Base-by-base conservation (phyloP, 2,797 vertebrate species). In the Labroides dimidiatus region DNA sequence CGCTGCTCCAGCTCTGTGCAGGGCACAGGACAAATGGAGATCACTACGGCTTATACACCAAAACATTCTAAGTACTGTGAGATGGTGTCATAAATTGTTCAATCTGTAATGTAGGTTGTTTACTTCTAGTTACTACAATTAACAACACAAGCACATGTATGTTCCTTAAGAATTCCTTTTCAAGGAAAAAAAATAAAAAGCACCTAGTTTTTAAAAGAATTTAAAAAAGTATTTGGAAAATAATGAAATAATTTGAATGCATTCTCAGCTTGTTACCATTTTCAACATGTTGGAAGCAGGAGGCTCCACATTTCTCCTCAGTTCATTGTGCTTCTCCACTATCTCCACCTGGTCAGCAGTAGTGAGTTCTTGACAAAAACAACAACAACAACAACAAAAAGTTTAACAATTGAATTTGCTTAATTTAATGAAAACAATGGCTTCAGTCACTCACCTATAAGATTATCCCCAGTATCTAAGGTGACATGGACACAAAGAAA, bases 201-300 rank as follows among this genome's bases (percentile, higher is more conserved):
- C 6, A 27, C 24, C 3, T 27, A 27, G 24, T 3, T 27, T 27
- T 27, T 27, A 27, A 27, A 27, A 50, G 27, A 24, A 6, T n/a
- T 44, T n/a, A n/a, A n/a, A n/a, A n/a, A n/a, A n/a, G n/a, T n/a
- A n/a, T n/a, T n/a, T n/a, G n/a, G 24, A 13, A n/a, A 47, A 37
- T 30, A 13, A 20, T 20, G 3, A 50, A 36, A 23, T 30, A 2
- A 10, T 52, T 19, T 37, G n/a, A 16, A 30, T 52, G 16, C 24
- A 52, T n/a, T 30, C 12, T 33, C 27, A n/a, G 49, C 15, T 16
- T 4, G 37, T 67, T 72, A 90, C 88, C 89, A 90, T 90, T 76
- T 88, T 72, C 45, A 87, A 9, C 87, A 89, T 90, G 80, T 90
- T 84, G 50, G 76, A 86, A 0, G 84, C 84, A 27, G 76, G 23